Percentiles rank a stretch among this genome's conserved stretches.
These are phyloP conservation scores for Stenolophus ochropezus DNA, from an alignment of 2,888 invertebrate genomes.

Conservation along the genomic window DNA sequence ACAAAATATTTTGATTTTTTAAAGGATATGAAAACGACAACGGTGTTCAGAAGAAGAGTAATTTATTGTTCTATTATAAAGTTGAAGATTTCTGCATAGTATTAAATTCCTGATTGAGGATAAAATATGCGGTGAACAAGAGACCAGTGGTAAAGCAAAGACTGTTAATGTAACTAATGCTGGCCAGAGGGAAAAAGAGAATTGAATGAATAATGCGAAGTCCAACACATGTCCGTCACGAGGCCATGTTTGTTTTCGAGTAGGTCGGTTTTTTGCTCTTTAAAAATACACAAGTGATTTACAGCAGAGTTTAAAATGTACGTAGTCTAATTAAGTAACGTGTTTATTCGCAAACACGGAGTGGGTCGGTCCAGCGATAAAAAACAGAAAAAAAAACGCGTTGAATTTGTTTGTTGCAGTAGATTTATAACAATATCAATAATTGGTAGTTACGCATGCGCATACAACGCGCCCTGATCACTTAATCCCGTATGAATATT, in stretches of 20 bases:
- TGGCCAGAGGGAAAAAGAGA: neutral
- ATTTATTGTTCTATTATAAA: too few relatives aligned
- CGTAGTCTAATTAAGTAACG: constrained; percentile 53
- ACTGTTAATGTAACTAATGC: neutral
- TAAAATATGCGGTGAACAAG: too few relatives aligned
- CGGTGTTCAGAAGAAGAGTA: too few relatives aligned
- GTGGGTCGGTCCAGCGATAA: constrained; percentile 45
- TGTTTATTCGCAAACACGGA: constrained; percentile 57
- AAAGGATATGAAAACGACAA: too few relatives aligned
- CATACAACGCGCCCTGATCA: constrained; percentile 44
- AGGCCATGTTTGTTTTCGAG: constrained; percentile 12
- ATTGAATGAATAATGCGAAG: neutral
- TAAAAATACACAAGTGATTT: constrained; percentile 53
- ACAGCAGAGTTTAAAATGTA: constrained; percentile 44
- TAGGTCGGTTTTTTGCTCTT: constrained; percentile 30
- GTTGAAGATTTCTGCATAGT: too few relatives aligned
- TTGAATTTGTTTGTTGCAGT: constrained; percentile 41
- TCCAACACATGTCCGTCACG: neutral
- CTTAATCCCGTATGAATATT: constrained; percentile 54
- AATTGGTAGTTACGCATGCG: constrained; percentile 52
- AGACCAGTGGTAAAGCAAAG: too few relatives aligned
- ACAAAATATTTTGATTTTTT: too few relatives aligned
- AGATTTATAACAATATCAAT: constrained; percentile 55
- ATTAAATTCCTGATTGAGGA: too few relatives aligned
- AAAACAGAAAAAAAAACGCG: constrained; percentile 28